Conservation (phyloP, 2,888 invertebrate genomes). For the Tenthredo amoena region DNA sequence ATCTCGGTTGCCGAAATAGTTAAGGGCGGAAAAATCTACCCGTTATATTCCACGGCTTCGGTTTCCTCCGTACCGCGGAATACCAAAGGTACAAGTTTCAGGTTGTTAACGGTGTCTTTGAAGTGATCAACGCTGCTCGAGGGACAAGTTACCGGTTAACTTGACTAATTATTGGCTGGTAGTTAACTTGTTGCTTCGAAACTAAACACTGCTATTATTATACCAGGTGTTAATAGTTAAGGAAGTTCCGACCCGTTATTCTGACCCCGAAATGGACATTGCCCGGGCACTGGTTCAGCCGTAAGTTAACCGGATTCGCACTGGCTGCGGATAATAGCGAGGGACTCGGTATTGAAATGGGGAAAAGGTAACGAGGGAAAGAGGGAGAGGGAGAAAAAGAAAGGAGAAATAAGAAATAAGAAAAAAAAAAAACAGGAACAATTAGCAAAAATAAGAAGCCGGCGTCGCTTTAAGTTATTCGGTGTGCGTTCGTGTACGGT, state of each 20-base stretch:
- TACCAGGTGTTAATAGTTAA: constrained; percentile 67
- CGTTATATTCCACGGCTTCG: neutral
- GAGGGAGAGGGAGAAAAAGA: neutral
- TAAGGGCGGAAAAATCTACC: too few species aligned
- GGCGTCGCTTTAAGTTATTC: constrained; percentile 8
- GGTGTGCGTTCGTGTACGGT: neutral
- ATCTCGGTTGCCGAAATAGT: neutral
- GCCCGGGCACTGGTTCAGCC: neutral
- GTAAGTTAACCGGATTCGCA: neutral
- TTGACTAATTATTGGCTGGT: constrained; percentile 66
- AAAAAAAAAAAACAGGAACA: neutral
- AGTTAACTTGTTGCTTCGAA: constrained; percentile 64
- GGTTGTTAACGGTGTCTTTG: constrained; percentile 33
- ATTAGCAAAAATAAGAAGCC: neutral
- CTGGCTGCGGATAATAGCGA: neutral
- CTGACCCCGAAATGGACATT: constrained; percentile 42
- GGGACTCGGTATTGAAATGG: too few species aligned
- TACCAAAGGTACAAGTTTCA: neutral
- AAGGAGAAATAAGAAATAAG: too few species aligned
- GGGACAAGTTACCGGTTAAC: constrained; percentile 58
- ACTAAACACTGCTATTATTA: constrained; percentile 65
- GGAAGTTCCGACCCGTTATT: constrained; percentile 57
- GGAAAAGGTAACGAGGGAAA: neutral
- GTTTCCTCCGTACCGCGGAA: neutral
- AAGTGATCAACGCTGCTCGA: constrained; percentile 29